phyloP scores from a whole-genome alignment of 2,797 vertebrate species.

The Phoebastria nigripes region DNA sequence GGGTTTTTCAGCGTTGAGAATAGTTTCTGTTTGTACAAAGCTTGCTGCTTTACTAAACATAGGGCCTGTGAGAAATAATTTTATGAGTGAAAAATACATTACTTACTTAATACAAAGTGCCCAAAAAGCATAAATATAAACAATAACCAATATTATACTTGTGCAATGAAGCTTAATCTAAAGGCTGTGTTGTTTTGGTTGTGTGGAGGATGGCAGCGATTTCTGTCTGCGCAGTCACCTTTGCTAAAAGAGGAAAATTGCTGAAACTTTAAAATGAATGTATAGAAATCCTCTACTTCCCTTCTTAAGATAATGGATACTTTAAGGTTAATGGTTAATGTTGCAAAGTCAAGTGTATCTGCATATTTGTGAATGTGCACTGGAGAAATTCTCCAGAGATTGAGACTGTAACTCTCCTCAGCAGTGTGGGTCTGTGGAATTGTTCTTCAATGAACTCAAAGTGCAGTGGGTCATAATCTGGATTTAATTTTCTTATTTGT shows the following conservation, averaged over 20 bases:
- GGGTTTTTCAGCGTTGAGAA: not conserved
- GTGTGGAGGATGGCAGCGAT: not conserved
- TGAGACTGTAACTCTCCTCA: not conserved
- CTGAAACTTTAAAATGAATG: not conserved
- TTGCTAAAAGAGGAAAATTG: not conserved
- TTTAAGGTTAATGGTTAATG: not conserved
- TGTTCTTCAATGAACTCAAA: not conserved
- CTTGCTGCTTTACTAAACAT: not conserved
- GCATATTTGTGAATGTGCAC: not conserved
- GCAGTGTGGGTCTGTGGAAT: not conserved
- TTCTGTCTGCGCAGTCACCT: not conserved
- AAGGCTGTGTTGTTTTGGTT: not conserved
- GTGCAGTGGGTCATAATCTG: not conserved
- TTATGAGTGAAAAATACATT: not conserved
- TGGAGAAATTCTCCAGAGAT: not conserved
- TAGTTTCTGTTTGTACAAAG: not conserved
- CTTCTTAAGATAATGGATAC: not conserved
- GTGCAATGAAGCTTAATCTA: not conserved
- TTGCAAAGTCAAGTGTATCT: not conserved
- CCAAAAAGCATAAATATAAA: not conserved
- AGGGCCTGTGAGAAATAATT: not conserved
- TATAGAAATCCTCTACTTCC: not conserved
- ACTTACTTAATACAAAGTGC: not conserved
- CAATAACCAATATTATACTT: not conserved
- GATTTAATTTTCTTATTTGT: not conserved